Evolutionary conservation across 2,113 vertebrate genomes (phyloP), one percentile per base, ranked within the genome.

Genomic region (Cololabis saira): DNA sequence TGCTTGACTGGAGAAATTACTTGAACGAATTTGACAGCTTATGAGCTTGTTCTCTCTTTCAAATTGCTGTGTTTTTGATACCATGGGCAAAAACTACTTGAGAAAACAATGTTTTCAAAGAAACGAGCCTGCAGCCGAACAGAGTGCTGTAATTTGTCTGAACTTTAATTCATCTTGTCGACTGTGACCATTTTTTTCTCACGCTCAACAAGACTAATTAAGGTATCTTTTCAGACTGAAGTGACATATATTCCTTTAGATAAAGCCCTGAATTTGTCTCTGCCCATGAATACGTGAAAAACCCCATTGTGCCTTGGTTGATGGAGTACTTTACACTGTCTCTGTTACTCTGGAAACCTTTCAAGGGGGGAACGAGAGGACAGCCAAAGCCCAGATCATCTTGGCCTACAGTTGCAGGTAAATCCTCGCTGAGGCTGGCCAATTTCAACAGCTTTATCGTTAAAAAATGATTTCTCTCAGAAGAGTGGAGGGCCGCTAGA

Each of bases 291-390:
- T 82, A 73, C 63, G 79, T 83, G 77, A 81, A 84, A n/a, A 85
- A 82, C 37, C 57, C 47, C 61, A 60, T 87, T 86, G 78, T 84
- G 76, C 42, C 59, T 47, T 17, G 37, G 62, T 74, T 86, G 80
- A 81, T 70, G 62, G 78, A 87, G 77, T 85, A 83, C 71, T 74
- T 83, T 74, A 55, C 68, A 78, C 63, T 74, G 69, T 73, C 72
- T 84, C 61, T 61, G 81, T 90, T 90, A 81, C 89, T 85, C 64
- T 88, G 89, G 91, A 92, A 92, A 92, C 90, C 81, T 78, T 88
- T 85, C 37, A 44, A 83, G 87, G 89, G 87, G 90, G 91, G 87
- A 91, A 92, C 68, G 56, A 67, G 65, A 89, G 91, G 87, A 91
- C 90, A 92, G 87, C 88, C 90, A 92, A 86, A 80, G 61, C 74